Conservation (phyloP, 2,797 vertebrate genomes). For the Gymnopithys bicolor region DNA sequence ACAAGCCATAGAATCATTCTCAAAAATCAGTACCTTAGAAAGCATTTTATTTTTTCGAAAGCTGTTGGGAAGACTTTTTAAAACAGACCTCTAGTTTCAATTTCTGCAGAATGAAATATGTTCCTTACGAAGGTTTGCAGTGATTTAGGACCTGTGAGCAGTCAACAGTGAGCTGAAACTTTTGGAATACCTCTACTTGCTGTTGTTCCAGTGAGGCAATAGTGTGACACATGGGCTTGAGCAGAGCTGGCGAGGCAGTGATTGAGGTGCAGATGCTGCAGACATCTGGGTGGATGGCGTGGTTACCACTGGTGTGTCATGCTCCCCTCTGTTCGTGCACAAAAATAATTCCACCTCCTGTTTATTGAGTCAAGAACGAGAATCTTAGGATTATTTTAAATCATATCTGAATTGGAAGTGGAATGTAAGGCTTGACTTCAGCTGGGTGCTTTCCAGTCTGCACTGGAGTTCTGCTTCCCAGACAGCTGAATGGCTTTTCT, state of each 20-base stretch:
- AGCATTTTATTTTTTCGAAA: not conserved
- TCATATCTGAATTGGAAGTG: conserved; percentile 29
- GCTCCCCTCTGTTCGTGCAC: not conserved
- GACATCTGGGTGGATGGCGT: not conserved
- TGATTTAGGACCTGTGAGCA: conserved; percentile 19
- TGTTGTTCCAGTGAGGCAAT: not conserved
- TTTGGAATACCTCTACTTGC: conserved; percentile 10
- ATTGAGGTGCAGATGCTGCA: conserved; percentile 27
- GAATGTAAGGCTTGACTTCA: conserved; percentile 25
- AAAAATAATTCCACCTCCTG: conserved; percentile 1
- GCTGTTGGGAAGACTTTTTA: not conserved
- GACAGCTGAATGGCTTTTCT: conserved; percentile 49
- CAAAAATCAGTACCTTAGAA: not conserved
- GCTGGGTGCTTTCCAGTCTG: conserved; percentile 56
- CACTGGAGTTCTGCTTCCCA: conserved; percentile 52
- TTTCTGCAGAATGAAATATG: not conserved
- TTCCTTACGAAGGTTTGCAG: not conserved
- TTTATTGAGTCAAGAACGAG: conserved; percentile 7
- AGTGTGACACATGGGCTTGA: not conserved
- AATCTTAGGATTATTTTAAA: conserved; percentile 36
- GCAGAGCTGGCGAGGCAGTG: not conserved
- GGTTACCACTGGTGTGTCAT: not conserved
- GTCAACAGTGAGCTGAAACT: not conserved
- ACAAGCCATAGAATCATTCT: not conserved
- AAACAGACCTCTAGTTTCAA: not conserved